Conservation (phyloP, 2,888 invertebrate genomes). For the Cheilosia urbana region DNA sequence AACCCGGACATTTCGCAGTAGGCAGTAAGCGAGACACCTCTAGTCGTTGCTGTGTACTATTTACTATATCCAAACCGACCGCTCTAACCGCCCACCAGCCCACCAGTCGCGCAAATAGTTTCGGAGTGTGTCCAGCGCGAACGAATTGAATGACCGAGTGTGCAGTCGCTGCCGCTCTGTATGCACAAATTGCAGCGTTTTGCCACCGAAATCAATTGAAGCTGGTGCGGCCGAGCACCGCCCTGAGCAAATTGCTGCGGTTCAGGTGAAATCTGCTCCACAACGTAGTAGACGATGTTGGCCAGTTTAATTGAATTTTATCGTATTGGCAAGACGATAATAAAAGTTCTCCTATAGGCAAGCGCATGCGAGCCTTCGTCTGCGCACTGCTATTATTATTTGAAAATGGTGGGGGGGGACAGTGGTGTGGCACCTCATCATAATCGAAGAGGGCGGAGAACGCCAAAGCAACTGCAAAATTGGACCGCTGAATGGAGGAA, state of each 20-base stretch:
- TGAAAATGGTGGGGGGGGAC: conserved; percentile 14
- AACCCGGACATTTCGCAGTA: conserved; percentile 30
- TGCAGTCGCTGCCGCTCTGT: conserved; percentile 1
- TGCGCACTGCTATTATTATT: conserved; percentile 22
- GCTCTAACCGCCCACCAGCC: conserved; percentile 58
- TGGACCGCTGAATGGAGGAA: conserved; percentile 51
- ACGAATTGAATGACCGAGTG: conserved; percentile 62
- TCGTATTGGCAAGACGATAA: conserved; percentile 62
- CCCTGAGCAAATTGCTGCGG: conserved; percentile 59
- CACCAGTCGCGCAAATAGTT: conserved; percentile 36
- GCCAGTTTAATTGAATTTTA: conserved; percentile 75
- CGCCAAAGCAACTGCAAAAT: conserved; percentile 39
- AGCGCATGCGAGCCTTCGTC: not conserved
- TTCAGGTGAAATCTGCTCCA: conserved; percentile 40
- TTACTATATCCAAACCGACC: conserved; percentile 39
- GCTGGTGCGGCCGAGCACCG: conserved; percentile 40
- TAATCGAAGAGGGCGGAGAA: conserved; percentile 62
- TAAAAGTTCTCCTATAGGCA: conserved; percentile 31
- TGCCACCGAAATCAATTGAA: conserved; percentile 73
- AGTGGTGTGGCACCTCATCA: conserved; percentile 57
- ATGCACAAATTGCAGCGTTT: conserved; percentile 63
- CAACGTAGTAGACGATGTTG: conserved; percentile 45
- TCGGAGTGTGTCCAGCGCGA: conserved; percentile 26
- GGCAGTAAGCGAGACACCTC: conserved; percentile 10
- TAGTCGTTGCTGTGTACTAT: not conserved